A percentile compares a stretch with the other conserved stretches of the same genome.
Conservation (phyloP, 2,113 vertebrate species). For the Ceuthmochares aereus region DNA sequence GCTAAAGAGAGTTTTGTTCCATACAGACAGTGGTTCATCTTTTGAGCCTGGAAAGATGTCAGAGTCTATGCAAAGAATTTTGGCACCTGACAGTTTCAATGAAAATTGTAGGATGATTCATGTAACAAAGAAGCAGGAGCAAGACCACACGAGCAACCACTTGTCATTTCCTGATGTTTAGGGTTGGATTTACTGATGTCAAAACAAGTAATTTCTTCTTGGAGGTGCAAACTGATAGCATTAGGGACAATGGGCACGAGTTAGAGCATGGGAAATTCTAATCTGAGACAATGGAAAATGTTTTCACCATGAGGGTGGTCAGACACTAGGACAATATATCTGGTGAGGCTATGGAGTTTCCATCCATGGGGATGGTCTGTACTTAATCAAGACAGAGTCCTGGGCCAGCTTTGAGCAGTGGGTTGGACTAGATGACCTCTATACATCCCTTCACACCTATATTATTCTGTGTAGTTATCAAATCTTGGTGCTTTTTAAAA, state of each 20-base stretch:
- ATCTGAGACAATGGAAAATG: background rate
- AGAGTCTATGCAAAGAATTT: background rate
- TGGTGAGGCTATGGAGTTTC: background rate
- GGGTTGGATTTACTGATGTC: background rate
- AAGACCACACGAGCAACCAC: background rate
- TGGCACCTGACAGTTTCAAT: background rate
- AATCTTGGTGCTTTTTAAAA: background rate
- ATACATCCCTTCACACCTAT: background rate
- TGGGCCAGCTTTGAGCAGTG: background rate
- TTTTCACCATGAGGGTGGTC: background rate
- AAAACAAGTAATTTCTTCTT: background rate
- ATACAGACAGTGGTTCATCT: background rate
- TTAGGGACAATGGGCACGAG: fast-evolving
- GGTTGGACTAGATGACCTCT: background rate
- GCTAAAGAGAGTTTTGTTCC: background rate
- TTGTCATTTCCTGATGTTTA: background rate
- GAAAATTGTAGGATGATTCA: background rate
- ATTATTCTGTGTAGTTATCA: background rate
- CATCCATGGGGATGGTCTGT: background rate
- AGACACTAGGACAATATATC: background rate
- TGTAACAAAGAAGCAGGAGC: background rate
- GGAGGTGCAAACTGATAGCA: fast-evolving
- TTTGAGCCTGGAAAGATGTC: background rate
- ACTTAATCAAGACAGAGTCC: background rate
- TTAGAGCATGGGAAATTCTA: background rate